A percentile compares a stretch with the other conserved stretches of the same genome.
Evolutionary conservation across 2,888 invertebrate species (phyloP).

Genomic region (Melanostoma mellinum): DNA sequence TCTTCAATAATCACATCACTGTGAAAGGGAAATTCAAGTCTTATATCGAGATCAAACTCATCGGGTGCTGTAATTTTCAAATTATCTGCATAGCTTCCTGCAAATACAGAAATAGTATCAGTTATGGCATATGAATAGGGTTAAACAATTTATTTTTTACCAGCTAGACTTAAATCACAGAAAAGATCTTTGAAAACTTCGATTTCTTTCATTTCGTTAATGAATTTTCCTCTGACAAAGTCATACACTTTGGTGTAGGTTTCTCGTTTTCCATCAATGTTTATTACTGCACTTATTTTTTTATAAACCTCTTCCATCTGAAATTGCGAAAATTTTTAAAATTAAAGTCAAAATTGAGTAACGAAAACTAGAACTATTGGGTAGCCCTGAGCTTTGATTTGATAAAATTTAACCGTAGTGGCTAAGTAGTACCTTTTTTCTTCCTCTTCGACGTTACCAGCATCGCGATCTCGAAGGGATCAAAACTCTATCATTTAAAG

Average conservation of each 20-base stretch:
- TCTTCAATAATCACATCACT: neutral
- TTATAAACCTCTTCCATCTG: constrained; percentile 43
- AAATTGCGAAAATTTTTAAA: neutral
- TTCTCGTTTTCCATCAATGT: constrained; percentile 35
- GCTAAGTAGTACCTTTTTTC: too few species aligned
- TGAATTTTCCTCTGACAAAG: constrained; percentile 8
- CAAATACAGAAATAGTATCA: neutral
- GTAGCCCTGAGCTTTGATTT: too few species aligned
- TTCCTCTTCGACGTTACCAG: too few species aligned
- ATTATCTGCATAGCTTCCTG: constrained; percentile 59
- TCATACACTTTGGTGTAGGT: constrained; percentile 28
- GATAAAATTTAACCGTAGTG: too few species aligned
- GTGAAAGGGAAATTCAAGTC: constrained; percentile 7
- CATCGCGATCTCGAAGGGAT: too few species aligned
- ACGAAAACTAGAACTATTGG: too few species aligned
- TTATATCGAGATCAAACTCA: constrained; percentile 51
- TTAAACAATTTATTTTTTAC: constrained; percentile 25
- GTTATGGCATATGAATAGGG: neutral
- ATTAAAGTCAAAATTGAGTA: too few species aligned
- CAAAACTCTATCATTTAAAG: too few species aligned
- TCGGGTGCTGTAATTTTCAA: constrained; percentile 46
- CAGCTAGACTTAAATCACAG: constrained; percentile 12
- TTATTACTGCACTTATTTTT: constrained; percentile 24
- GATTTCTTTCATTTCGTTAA: constrained; percentile 28
- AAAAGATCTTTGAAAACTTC: constrained; percentile 10